Evolutionary conservation across 37 sponge, comb jelly and placozoan species (phyloP).

Genomic region (Cliona cf. orientalis): DNA sequence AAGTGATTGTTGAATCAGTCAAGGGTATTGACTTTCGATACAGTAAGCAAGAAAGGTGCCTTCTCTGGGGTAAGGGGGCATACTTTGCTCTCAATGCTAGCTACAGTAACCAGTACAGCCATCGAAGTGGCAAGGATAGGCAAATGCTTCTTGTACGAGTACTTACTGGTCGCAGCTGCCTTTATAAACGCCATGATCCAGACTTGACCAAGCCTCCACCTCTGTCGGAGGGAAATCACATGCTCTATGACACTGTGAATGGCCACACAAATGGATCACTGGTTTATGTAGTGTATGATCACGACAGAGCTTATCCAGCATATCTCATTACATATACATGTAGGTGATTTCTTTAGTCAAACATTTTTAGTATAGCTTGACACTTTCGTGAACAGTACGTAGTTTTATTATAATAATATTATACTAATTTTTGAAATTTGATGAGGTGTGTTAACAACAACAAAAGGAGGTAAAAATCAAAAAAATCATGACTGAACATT

Average conservation of each 20-base stretch:
- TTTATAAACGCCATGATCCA: no score
- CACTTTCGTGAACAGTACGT: no score
- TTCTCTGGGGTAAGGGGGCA: conserved; percentile 78
- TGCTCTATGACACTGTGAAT: conserved; percentile 84
- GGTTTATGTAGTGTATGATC: conserved; percentile 84
- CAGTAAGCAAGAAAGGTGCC: conserved; percentile 4
- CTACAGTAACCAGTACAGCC: conserved; percentile 62
- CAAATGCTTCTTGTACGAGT: conserved; percentile 70
- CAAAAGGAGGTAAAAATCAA: no score
- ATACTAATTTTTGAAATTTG: no score
- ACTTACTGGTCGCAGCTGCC: conserved; percentile 59
- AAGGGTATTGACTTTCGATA: conserved; percentile 82
- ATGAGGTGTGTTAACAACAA: no score
- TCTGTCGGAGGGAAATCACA: no score
- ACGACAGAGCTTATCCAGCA: conserved; percentile 78
- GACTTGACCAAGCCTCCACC: no score
- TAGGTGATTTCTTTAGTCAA: no score
- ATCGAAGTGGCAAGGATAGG: conserved; percentile 9
- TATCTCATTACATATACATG: conserved; percentile 88
- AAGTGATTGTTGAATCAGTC: conserved; percentile 40
- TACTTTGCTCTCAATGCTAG: conserved; percentile 88
- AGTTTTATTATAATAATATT: no score
- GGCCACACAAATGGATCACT: conserved; percentile 60
- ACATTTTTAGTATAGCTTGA: no score
- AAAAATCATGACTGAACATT: no score